Conservation (phyloP, 2,888 invertebrate genomes). For the Ophonus ardosiacus region DNA sequence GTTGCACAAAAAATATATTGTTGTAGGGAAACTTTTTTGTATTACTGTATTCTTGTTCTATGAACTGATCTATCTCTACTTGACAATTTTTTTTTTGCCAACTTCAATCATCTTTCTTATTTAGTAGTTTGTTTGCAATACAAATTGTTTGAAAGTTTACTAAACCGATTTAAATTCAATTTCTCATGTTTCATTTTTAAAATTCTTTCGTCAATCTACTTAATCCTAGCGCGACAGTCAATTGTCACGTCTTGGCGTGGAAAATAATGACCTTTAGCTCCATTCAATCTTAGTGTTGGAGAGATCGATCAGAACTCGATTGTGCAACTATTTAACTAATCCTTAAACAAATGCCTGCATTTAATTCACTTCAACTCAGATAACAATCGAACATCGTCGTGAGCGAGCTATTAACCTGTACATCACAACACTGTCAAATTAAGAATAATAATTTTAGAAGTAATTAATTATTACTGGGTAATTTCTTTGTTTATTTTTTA, state of each 20-base stretch:
- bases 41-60: too few species aligned
- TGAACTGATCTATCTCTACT: too few species aligned
- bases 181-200: constrained; percentile 40
- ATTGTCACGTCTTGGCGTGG: constrained; percentile 41
- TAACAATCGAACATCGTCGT: constrained; percentile 48
- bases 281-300: neutral
- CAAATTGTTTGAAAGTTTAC: constrained; percentile 16
- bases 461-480: constrained; percentile 52
- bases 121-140: constrained; percentile 6
- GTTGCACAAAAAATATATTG: too few species aligned
- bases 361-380: constrained; percentile 52
- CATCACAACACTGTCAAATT: constrained; percentile 52
- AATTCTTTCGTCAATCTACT: constrained; percentile 19
- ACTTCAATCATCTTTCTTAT: constrained; percentile 3
- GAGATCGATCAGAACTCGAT: constrained; percentile 26
- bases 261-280: constrained; percentile 26
- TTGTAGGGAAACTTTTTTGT: too few species aligned
- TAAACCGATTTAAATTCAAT: constrained; percentile 28
- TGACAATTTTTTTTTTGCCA: neutral
- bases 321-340: constrained; percentile 39
- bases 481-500: constrained; percentile 50
- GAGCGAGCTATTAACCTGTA: constrained; percentile 48
- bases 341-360: constrained; percentile 45
- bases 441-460: constrained; percentile 50
- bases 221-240: constrained; percentile 41